Evolutionary conservation across 2,113 vertebrate genomes (phyloP), one percentile per base, ranked within the genome.

Genomic region (Centropus unirufus): DNA sequence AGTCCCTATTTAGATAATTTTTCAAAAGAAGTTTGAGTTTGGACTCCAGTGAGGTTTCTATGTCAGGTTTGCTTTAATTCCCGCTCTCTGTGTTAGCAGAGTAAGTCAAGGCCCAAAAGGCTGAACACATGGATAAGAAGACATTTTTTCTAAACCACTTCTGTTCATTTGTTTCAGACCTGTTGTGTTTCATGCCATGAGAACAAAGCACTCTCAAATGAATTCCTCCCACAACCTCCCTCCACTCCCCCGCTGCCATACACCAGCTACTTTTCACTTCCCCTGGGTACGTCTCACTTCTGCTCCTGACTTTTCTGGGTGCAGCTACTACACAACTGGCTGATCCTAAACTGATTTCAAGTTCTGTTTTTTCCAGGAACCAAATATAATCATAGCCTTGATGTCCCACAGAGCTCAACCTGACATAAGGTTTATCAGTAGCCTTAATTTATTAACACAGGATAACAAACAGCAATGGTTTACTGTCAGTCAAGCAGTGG

Each of bases 341-440:
- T 93, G 61, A 23, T 81, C 51, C 51, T 92, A 78, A 90, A 93
- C 46, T 90, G 90, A 90, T 92, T 96, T 92, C 27, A 88, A 92
- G 83, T 90, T 47, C 79, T 81, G 2, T 22, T 88, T 90, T 54
- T 93, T 67, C 55, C 51, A 70, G 72, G 83, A 90, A 74, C 57
- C 40, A 84, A 87, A 81, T 83, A 92, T 61, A 88, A 40, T 87
- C 62, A 58, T 16, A 62, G 59, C 24, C 36, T 54, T 81, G 72
- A 51, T 74, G 34, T 64, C 63, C 63, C 72, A 86, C 32, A 47
- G 72, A 69, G 42, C 72, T 86, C 90, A 92, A 17, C 42, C 32
- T 93, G 90, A 89, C 51, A 90, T 40, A 32, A 74, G 75, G 83
- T 93, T 92, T 90, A 86, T 90, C 40, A 29, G 72, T 62, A 39